phyloP scores from a whole-genome alignment of 2,113 vertebrate genomes.

The Engraulis encrasicolus region DNA sequence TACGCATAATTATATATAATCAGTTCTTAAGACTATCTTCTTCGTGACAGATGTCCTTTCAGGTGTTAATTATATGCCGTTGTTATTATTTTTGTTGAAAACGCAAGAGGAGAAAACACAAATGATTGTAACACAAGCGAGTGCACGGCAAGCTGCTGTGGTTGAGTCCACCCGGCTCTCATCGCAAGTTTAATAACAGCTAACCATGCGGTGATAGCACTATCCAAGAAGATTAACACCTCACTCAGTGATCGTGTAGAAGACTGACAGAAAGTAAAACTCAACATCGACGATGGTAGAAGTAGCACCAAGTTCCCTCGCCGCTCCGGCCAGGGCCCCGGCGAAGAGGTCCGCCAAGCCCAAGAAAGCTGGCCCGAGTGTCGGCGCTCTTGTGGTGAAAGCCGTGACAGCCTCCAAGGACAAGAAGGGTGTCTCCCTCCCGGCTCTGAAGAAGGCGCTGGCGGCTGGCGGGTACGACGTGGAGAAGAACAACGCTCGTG shows the following conservation, averaged over 20 bases:
- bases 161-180: slow-evolving; percentile 15
- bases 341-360: neutral
- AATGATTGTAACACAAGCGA: neutral
- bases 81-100: neutral
- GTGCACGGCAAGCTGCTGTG: neutral
- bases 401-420: neutral
- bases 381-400: neutral
- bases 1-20: too few relatives aligned
- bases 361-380: neutral
- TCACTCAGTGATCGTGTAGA: too few relatives aligned
- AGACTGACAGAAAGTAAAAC: too few relatives aligned
- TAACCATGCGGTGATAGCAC: too few relatives aligned
- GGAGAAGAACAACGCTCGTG: too few relatives aligned
- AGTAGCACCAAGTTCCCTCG: slow-evolving; percentile 8
- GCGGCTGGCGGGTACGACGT: too few relatives aligned
- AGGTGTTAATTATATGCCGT: neutral
- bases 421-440: neutral
- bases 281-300: neutral
- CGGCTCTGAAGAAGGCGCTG: slow-evolving; percentile 14
- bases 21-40: too few relatives aligned
- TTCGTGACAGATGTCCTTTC: neutral
- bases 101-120: slow-evolving; percentile 9
- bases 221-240: too few relatives aligned
- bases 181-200: too few relatives aligned
- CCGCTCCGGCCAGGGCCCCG: neutral